Evolutionary conservation across 1,140 invertebrate genomes (phyloP).

Genomic region (Lordiphosa mommai): DNA sequence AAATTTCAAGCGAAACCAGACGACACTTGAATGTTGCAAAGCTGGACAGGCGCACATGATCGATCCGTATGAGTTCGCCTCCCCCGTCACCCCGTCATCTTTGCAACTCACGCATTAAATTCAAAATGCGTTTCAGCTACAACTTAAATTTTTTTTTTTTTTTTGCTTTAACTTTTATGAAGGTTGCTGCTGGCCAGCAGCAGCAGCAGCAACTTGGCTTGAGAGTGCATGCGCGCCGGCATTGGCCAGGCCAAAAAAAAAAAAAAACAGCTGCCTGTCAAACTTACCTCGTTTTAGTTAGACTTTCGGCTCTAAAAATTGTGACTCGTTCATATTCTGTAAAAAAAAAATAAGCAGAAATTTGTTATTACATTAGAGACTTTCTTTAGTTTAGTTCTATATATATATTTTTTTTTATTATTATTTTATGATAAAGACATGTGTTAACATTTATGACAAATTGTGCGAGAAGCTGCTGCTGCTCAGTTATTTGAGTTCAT

Average conservation of each 20-base stretch:
- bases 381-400: constrained; percentile 7
- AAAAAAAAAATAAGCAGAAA: constrained; percentile 3
- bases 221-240: constrained; percentile 36
- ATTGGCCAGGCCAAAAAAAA: constrained; percentile 29
- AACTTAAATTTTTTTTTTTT: constrained; percentile 12
- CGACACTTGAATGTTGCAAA: constrained; percentile 58
- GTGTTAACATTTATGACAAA: constrained; percentile 40
- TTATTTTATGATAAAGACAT: constrained; percentile 9
- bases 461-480: constrained; percentile 28
- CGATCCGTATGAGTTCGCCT: constrained; percentile 32
- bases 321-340: constrained; percentile 49
- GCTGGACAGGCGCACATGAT: constrained; percentile 58
- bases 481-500: constrained; percentile 43
- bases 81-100: neutral
- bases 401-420: no score
- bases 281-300: constrained; percentile 51
- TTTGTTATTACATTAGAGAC: constrained; percentile 23
- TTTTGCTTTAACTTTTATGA: constrained; percentile 18
- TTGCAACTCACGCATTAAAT: constrained; percentile 57
- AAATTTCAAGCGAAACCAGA: constrained; percentile 44
- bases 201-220: constrained; percentile 1
- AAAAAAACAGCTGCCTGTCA: constrained; percentile 27
- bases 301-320: constrained; percentile 29
- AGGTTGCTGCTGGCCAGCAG: constrained; percentile 54
- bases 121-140: constrained; percentile 66